These are phyloP conservation scores for Eupeodes luniger DNA, from an alignment of 2,888 invertebrate species.

Conservation along the genomic window DNA sequence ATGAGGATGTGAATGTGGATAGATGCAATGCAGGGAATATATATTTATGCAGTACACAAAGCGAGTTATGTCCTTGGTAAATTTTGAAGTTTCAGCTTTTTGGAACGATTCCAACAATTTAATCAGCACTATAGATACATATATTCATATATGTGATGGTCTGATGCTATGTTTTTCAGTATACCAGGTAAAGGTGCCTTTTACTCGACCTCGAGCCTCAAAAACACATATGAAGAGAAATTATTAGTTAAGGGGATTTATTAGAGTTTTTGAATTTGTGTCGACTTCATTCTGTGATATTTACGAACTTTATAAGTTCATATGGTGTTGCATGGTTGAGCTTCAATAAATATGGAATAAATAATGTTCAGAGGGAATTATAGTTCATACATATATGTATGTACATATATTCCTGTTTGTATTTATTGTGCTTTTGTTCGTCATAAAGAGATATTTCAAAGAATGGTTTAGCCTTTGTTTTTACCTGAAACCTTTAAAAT, in stretches of 20 bases:
- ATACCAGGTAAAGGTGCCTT: neutral
- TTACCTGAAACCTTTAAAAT: neutral
- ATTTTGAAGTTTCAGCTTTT: slow-evolving; percentile 25
- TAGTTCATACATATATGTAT: neutral
- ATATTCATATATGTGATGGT: neutral
- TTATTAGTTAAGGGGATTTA: slow-evolving; percentile 23
- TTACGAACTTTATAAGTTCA: neutral
- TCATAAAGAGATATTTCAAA: neutral
- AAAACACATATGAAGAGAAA: neutral
- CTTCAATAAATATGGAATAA: slow-evolving; percentile 18
- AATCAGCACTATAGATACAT: slow-evolving; percentile 32
- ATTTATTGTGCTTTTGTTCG: neutral
- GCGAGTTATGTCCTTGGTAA: slow-evolving; percentile 28
- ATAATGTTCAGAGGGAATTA: slow-evolving; percentile 11
- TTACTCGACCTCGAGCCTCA: neutral
- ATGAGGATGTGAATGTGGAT: neutral
- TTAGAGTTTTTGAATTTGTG: slow-evolving; percentile 32
- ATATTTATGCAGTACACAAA: slow-evolving; percentile 21
- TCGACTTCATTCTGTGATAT: neutral
- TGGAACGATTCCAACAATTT: slow-evolving; percentile 54
- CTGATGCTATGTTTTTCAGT: neutral
- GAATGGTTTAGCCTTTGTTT: neutral
- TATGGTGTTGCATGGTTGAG: slow-evolving; percentile 37
- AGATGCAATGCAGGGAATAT: slow-evolving; percentile 30
- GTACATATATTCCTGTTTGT: too few relatives aligned